Percentiles rank a stretch among this genome's conserved stretches.
These are phyloP conservation scores for Scaptodrosophila latifasciaeformis DNA, from an alignment of 2,888 invertebrate genomes.

Conservation along the genomic window DNA sequence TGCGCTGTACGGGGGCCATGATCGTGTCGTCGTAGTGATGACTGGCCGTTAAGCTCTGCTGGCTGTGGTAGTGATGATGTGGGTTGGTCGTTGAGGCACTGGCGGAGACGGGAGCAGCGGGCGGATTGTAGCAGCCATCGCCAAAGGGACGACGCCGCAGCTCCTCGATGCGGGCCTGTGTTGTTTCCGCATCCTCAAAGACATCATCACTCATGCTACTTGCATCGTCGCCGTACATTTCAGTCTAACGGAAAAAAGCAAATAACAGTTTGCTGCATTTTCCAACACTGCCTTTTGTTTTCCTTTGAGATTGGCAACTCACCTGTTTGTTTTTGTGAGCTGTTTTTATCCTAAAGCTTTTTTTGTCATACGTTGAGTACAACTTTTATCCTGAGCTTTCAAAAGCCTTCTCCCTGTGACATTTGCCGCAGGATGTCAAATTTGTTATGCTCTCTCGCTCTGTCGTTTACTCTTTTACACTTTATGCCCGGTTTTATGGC, in stretches of 20 bases:
- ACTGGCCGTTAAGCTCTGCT: conserved; percentile 54
- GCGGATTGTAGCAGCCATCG: conserved; percentile 64
- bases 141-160: conserved; percentile 64
- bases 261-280: too few species aligned
- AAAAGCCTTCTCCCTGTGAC: conserved; percentile 44
- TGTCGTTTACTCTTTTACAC: not conserved
- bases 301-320: too few species aligned
- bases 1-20: conserved; percentile 60
- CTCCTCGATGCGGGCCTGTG: conserved; percentile 70
- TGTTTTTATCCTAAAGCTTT: conserved; percentile 28
- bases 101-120: conserved; percentile 48
- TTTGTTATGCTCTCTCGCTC: not conserved
- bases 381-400: conserved; percentile 35
- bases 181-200: conserved; percentile 81
- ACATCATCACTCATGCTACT: conserved; percentile 86
- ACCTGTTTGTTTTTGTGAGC: conserved; percentile 22
- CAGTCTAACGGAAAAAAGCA: too few species aligned
- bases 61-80: conserved; percentile 48
- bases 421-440: conserved; percentile 14
- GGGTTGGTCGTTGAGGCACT: conserved; percentile 14
- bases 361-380: not conserved
- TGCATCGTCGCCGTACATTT: conserved; percentile 78
- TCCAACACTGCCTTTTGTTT: not conserved
- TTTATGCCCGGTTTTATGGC: conserved; percentile 52
- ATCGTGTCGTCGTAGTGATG: conserved; percentile 55